Evolutionary conservation across 2,797 vertebrate species (phyloP).

Genomic region (Distichodus sexfasciatus): DNA sequence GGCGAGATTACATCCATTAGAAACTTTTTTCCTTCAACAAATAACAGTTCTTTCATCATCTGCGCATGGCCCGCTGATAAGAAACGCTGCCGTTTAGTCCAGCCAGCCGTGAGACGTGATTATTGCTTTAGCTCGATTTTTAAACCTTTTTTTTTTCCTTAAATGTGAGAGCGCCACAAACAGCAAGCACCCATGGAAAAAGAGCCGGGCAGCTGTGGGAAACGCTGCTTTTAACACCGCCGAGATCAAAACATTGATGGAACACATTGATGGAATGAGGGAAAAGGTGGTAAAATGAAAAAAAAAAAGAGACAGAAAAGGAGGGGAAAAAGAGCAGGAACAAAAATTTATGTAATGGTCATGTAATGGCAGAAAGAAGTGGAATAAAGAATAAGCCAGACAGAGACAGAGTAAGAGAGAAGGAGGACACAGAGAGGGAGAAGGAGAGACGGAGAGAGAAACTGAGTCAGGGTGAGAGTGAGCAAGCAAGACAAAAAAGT

Average conservation of each 20-base stretch:
- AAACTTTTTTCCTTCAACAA: constrained; percentile 23
- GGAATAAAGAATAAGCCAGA: neutral
- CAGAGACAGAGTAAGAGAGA: neutral
- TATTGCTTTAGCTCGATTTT: neutral
- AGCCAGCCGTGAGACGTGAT: neutral
- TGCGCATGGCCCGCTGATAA: too few species aligned
- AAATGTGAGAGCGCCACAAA: neutral
- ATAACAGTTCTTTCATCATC: neutral
- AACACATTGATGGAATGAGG: constrained; percentile 19
- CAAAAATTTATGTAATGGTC: too few species aligned
- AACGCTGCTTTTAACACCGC: neutral
- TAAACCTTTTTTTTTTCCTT: too few species aligned
- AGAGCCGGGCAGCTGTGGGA: neutral
- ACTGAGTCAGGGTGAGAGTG: neutral
- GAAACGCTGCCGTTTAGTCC: neutral
- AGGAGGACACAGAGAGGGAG: neutral
- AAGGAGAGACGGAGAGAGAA: neutral
- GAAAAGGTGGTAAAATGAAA: neutral
- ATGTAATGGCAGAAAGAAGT: neutral
- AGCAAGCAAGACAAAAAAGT: neutral
- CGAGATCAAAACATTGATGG: constrained; percentile 37
- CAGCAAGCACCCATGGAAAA: constrained; percentile 1
- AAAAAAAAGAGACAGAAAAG: neutral
- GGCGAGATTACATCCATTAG: too few species aligned
- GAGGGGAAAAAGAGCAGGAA: neutral